Evolutionary conservation across 1,140 invertebrate genomes (phyloP).

Genomic region (Anastrepha obliqua): DNA sequence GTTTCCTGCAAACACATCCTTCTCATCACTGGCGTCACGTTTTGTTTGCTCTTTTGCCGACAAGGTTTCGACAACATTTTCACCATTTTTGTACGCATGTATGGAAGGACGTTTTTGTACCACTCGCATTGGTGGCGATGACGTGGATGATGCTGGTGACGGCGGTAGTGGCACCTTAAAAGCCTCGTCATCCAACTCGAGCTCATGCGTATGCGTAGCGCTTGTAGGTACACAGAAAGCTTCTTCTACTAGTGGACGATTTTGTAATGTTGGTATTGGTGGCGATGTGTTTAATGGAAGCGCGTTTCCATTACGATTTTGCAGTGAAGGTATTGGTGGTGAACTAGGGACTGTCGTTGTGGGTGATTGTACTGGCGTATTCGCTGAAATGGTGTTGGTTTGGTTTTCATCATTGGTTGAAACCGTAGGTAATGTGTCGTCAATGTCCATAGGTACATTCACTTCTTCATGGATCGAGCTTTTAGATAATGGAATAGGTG

Average conservation of each 20-base stretch:
- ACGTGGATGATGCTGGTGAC: slow-evolving; percentile 37
- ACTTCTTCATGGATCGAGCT: not conserved
- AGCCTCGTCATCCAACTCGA: slow-evolving; percentile 14
- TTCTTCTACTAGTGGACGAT: not conserved
- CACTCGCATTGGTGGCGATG: slow-evolving; percentile 23
- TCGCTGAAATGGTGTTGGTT: not conserved
- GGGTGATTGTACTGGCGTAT: slow-evolving; percentile 1
- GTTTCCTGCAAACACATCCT: slow-evolving; percentile 60
- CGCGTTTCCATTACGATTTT: not conserved
- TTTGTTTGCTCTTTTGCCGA: slow-evolving; percentile 69
- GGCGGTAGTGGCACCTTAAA: slow-evolving; percentile 24
- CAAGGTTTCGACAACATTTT: slow-evolving; percentile 48
- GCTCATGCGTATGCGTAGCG: not conserved
- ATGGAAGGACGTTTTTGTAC: slow-evolving; percentile 48
- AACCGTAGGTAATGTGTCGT: not conserved
- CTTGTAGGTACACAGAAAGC: not conserved
- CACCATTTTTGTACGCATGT: not conserved
- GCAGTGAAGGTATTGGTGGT: slow-evolving; percentile 56
- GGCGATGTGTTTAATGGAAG: not conserved
- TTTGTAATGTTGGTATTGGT: slow-evolving; percentile 41
- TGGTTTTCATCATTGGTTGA: not conserved
- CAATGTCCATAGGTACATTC: slow-evolving; percentile 7
- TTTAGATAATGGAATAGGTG: not conserved
- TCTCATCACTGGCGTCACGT: slow-evolving; percentile 66
- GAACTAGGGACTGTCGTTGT: slow-evolving; percentile 20